Conservation (phyloP, 2,113 vertebrate species). For the Chaetops frenatus region DNA sequence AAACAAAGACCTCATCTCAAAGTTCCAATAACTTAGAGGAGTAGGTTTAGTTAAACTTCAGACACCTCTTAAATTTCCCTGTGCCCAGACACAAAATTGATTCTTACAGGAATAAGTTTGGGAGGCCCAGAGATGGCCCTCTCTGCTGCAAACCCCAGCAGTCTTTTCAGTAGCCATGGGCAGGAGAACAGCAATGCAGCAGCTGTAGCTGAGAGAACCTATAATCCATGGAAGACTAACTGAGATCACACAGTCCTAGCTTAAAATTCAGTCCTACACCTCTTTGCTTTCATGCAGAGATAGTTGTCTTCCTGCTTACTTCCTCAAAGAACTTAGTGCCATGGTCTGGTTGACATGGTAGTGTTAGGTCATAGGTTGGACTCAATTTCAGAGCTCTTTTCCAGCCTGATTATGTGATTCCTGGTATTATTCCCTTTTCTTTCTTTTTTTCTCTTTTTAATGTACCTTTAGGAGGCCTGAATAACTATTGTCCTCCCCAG, state of each 20-base stretch:
- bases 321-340: background rate
- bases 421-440: background rate
- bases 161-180: background rate
- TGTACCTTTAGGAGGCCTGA: background rate
- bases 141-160: background rate
- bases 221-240: background rate
- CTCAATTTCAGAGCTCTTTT: background rate
- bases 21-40: background rate
- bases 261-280: background rate
- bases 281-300: background rate
- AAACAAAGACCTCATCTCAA: background rate
- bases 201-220: background rate
- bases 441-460: background rate
- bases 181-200: background rate
- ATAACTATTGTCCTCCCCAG: background rate
- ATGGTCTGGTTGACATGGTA: background rate
- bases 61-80: background rate
- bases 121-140: background rate
- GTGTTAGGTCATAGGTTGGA: background rate
- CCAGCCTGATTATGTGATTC: background rate
- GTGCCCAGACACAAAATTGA: background rate
- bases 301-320: background rate
- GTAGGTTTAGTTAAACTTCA: background rate
- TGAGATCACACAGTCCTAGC: background rate
- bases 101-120: background rate